phyloP scores from a whole-genome alignment of 2,113 vertebrate species.

The Oreochromis aureus region DNA sequence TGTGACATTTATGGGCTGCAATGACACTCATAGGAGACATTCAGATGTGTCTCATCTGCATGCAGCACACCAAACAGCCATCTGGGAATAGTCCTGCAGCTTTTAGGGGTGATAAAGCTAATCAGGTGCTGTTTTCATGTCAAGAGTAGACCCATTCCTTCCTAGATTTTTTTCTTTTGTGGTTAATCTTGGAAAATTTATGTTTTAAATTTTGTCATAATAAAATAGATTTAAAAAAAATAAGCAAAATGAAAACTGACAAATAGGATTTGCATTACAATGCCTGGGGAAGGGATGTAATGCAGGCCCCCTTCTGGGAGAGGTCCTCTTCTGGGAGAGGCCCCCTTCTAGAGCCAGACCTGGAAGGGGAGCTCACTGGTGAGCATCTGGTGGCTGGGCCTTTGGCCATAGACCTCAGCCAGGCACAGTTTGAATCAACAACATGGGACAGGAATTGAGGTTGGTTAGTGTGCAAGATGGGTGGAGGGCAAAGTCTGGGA shows the following conservation, averaged over 20 bases:
- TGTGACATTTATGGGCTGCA: conserved; percentile 72
- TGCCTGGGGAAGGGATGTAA: not conserved
- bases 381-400: not conserved
- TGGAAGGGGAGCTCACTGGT: not conserved
- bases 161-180: not conserved
- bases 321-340: not conserved
- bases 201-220: not conserved
- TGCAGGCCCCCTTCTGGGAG: not conserved
- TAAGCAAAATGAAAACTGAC: not conserved
- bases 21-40: conserved; percentile 73
- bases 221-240: not conserved
- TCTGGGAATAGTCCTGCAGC: conserved; percentile 64
- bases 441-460: not conserved
- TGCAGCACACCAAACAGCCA: conserved; percentile 62
- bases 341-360: not conserved
- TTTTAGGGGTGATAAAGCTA: conserved; percentile 69
- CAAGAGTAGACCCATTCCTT: conserved; percentile 44
- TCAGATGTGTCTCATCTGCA: conserved; percentile 65
- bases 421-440: not conserved
- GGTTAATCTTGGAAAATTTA: conserved; percentile 3
- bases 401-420: not conserved
- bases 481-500: not conserved
- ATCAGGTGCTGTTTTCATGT: conserved; percentile 46
- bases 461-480: not conserved
- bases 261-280: not conserved